Percentiles rank a stretch among this genome's conserved stretches.
Conservation (phyloP, 2,888 invertebrate species). For the Odontothrips loti region DNA sequence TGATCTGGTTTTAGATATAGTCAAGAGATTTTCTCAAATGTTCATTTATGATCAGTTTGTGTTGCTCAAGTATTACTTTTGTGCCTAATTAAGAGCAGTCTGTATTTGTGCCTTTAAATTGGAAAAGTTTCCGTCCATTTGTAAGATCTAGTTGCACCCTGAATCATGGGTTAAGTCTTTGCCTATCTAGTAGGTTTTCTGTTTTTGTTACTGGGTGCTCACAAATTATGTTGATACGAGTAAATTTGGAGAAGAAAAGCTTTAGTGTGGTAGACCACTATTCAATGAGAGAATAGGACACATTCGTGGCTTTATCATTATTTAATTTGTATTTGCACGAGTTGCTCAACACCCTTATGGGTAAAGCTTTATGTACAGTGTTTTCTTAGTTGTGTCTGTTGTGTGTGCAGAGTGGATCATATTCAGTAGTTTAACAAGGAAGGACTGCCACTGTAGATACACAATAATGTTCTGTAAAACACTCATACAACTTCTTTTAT, state of each 20-base stretch:
- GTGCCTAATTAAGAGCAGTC: constrained; percentile 5
- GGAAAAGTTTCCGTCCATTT: background rate
- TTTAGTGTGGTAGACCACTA: background rate
- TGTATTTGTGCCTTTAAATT: constrained; percentile 2
- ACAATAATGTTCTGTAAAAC: background rate
- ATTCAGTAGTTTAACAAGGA: background rate
- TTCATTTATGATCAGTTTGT: background rate
- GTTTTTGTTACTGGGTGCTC: background rate
- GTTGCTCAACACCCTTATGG: background rate
- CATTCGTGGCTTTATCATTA: background rate
- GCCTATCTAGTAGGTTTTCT: background rate
- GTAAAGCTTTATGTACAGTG: background rate
- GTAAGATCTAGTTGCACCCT: background rate
- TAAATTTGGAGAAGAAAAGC: background rate
- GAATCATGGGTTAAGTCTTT: background rate
- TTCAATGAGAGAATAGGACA: background rate
- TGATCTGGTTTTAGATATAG: background rate
- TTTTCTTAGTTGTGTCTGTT: background rate
- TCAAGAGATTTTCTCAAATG: background rate
- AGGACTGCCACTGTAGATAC: background rate
- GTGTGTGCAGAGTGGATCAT: background rate
- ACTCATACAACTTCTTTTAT: background rate
- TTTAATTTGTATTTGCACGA: background rate
- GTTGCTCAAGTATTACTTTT: constrained; percentile 7
- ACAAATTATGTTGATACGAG: background rate